Evolutionary conservation across 1,140 invertebrate species (phyloP).

Genomic region (Drosophila guanche): DNA sequence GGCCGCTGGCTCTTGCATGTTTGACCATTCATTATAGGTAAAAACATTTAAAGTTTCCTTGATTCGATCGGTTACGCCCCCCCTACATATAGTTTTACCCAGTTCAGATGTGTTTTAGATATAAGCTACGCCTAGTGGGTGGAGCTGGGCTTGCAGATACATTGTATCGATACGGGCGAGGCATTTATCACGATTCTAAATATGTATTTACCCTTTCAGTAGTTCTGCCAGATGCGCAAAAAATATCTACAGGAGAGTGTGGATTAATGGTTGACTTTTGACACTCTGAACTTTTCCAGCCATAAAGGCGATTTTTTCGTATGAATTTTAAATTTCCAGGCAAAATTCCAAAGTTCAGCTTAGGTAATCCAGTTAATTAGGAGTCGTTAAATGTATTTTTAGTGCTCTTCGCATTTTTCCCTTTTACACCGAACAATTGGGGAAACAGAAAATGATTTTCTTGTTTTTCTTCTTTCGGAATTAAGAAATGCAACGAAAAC

Average conservation of each 20-base stretch:
- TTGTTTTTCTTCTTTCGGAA: no score
- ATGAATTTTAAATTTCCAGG: background rate
- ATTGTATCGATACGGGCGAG: conserved; percentile 19
- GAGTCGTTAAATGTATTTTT: conserved; percentile 3
- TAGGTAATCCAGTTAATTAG: background rate
- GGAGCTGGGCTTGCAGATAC: conserved; percentile 27
- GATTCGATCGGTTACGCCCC: conserved; percentile 31
- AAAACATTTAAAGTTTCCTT: conserved; percentile 2
- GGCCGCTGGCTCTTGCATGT: conserved; percentile 33
- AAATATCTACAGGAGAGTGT: conserved; percentile 1
- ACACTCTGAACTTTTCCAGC: conserved; percentile 8
- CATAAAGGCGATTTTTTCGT: conserved; percentile 1
- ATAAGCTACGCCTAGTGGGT: conserved; percentile 48
- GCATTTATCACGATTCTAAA: conserved; percentile 2
- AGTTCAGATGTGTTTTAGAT: conserved; percentile 38
- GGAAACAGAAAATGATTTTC: no score
- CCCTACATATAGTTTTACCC: conserved; percentile 4
- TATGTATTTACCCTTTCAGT: no score
- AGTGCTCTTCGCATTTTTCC: background rate
- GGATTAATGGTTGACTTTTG: conserved; percentile 3
- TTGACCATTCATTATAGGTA: background rate
- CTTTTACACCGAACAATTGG: background rate
- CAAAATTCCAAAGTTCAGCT: background rate
- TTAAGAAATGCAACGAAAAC: no score
- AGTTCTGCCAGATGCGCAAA: conserved; percentile 9